These are phyloP conservation scores for Incurvaria masculella DNA, from an alignment of 2,888 invertebrate species.

Conservation along the genomic window DNA sequence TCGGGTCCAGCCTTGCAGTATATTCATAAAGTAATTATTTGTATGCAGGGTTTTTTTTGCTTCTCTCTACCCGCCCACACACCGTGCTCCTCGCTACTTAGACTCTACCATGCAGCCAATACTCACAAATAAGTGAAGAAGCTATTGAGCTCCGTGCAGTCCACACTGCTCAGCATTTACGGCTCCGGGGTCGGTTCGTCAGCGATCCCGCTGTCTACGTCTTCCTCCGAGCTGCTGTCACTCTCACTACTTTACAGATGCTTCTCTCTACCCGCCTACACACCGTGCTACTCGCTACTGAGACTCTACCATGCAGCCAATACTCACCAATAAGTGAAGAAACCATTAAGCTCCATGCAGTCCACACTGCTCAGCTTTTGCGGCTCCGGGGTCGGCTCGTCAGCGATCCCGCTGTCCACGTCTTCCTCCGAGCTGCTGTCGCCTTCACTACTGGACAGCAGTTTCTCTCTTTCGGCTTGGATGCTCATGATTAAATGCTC, in stretches of 20 bases:
- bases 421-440: slow-evolving; percentile 41
- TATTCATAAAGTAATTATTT: no score
- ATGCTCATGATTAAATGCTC: no score
- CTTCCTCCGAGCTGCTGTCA: slow-evolving; percentile 38
- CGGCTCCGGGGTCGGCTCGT: slow-evolving; percentile 24
- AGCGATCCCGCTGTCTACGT: slow-evolving; percentile 44
- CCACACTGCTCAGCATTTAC: slow-evolving; percentile 21
- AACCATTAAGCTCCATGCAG: slow-evolving; percentile 46
- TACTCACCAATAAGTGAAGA: slow-evolving; percentile 45
- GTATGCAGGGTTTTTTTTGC: no score
- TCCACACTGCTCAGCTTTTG: slow-evolving; percentile 24
- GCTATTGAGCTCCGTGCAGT: slow-evolving; percentile 46
- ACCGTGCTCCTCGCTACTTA: no score
- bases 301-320: no score
- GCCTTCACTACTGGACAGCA: slow-evolving; percentile 25
- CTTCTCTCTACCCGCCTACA: no score
- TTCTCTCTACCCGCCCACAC: no score
- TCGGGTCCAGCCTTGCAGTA: no score
- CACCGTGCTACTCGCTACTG: no score
- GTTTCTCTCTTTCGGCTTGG: no score
- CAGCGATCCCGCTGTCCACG: slow-evolving; percentile 44
- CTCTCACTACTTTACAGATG: no score
- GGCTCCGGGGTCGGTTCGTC: slow-evolving; percentile 27
- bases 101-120: no score
- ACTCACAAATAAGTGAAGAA: slow-evolving; percentile 47